These are phyloP conservation scores for Hydractinia echinata DNA, from an alignment of 30 jellyfish, hydroid and myxozoan species.

Conservation along the genomic window DNA sequence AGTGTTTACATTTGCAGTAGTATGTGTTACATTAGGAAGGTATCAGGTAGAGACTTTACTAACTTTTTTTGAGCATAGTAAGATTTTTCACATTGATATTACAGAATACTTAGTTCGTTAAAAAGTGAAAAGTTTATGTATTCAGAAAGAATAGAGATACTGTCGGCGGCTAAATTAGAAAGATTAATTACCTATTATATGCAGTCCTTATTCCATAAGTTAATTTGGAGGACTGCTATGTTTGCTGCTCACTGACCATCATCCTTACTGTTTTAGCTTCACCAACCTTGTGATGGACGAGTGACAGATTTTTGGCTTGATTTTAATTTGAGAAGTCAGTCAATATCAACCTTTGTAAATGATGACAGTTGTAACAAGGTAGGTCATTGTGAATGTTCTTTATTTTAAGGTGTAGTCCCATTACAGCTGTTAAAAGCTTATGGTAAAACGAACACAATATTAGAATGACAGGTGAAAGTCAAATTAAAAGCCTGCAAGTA, in stretches of 20 bases:
- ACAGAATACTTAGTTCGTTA: too few relatives aligned
- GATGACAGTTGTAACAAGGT: slow-evolving; percentile 46
- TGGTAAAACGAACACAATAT: too few relatives aligned
- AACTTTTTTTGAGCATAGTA: background rate
- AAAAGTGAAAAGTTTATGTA: too few relatives aligned
- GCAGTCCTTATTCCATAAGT: too few relatives aligned
- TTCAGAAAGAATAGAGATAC: too few relatives aligned
- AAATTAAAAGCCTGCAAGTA: too few relatives aligned
- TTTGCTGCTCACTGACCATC: background rate
- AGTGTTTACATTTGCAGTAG: slow-evolving; percentile 33
- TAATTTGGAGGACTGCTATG: too few relatives aligned
- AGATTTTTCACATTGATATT: background rate
- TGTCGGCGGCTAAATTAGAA: too few relatives aligned
- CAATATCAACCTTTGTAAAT: slow-evolving; percentile 60
- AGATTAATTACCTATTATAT: too few relatives aligned
- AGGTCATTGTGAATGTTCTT: background rate
- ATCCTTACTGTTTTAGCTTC: slow-evolving; percentile 34
- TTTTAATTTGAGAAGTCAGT: slow-evolving; percentile 54
- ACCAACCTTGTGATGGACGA: slow-evolving; percentile 45
- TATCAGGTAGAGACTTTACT: slow-evolving; percentile 15
- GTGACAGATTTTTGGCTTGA: slow-evolving; percentile 68
- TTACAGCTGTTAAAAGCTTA: too few relatives aligned
- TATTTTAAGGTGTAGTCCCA: background rate
- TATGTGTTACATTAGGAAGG: slow-evolving; percentile 25
- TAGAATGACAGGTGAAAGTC: too few relatives aligned